Evolutionary conservation across 2,113 vertebrate species (phyloP).

Genomic region (Phyllostomus hastatus): DNA sequence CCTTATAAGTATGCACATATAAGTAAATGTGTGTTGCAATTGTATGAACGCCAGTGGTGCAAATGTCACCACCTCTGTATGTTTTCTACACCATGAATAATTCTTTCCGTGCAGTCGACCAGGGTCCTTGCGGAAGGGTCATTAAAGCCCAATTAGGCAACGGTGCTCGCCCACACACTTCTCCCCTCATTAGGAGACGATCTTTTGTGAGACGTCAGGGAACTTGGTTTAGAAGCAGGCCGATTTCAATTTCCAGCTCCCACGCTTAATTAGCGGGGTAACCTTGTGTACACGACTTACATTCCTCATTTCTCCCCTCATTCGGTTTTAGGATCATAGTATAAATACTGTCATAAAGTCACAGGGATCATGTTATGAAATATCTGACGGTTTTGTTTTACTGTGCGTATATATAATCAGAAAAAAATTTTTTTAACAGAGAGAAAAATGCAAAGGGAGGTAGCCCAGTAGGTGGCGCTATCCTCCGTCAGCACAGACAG

Average conservation of each 20-base stretch:
- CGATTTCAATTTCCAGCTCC: accelerated
- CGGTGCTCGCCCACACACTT: too few species aligned
- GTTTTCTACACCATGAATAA: background rate
- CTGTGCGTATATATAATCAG: accelerated
- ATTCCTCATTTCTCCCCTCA: background rate
- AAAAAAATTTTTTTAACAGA: background rate
- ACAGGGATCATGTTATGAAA: background rate
- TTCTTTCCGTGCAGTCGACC: too few species aligned
- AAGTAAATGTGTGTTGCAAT: background rate
- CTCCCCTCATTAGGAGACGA: accelerated
- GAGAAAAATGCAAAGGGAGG: accelerated
- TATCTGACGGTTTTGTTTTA: background rate
- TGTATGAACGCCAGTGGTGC: background rate
- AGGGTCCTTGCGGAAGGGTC: background rate
- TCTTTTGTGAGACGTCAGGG: background rate
- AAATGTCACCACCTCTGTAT: accelerated
- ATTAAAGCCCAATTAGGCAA: background rate
- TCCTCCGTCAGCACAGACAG: accelerated
- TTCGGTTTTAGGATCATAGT: accelerated
- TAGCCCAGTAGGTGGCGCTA: background rate
- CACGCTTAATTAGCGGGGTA: too few species aligned
- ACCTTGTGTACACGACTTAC: accelerated
- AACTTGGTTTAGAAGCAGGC: background rate
- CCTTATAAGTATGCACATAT: background rate
- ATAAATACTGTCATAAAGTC: too few species aligned